Evolutionary conservation across 1,140 invertebrate species (phyloP).

Genomic region (Drosophila carrolli): DNA sequence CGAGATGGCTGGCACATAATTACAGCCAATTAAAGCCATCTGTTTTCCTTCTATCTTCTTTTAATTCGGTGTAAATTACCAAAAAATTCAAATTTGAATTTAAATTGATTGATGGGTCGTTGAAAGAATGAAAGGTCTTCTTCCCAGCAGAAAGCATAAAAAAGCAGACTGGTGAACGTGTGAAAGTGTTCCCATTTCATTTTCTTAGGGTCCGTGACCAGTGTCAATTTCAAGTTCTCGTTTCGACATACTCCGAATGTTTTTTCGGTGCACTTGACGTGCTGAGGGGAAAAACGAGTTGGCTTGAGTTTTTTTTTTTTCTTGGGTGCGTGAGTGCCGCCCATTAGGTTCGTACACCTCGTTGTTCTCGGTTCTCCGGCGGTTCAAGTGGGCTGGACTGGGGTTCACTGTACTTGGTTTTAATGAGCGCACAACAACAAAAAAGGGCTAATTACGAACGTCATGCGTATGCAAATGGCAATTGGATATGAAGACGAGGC

Average conservation of each 20-base stretch:
- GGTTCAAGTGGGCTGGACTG: slow-evolving; percentile 21
- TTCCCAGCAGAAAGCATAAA: slow-evolving; percentile 13
- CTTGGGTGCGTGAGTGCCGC: slow-evolving; percentile 34
- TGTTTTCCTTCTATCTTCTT: neutral
- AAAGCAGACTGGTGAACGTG: slow-evolving; percentile 26
- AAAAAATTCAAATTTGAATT: slow-evolving; percentile 30
- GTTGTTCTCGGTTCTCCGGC: neutral
- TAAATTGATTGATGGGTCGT: slow-evolving; percentile 27
- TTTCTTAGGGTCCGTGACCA: slow-evolving; percentile 19
- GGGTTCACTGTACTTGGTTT: slow-evolving; percentile 35
- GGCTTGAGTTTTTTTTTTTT: slow-evolving; percentile 17
- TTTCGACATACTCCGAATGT: slow-evolving; percentile 28
- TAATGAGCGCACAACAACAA: slow-evolving; percentile 48
- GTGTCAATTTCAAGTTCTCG: slow-evolving; percentile 67
- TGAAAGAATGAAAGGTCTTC: slow-evolving; percentile 11
- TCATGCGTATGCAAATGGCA: slow-evolving; percentile 70
- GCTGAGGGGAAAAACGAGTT: slow-evolving; percentile 3
- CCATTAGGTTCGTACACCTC: slow-evolving; percentile 38
- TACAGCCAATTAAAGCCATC: slow-evolving; percentile 19
- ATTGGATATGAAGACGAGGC: neutral
- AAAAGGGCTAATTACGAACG: slow-evolving; percentile 58
- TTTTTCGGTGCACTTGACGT: slow-evolving; percentile 34
- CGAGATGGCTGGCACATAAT: slow-evolving; percentile 10
- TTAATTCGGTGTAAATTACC: slow-evolving; percentile 23
- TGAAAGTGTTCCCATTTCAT: slow-evolving; percentile 79